Evolutionary conservation across 2,888 invertebrate genomes (phyloP).

Genomic region (Spodoptera picta): DNA sequence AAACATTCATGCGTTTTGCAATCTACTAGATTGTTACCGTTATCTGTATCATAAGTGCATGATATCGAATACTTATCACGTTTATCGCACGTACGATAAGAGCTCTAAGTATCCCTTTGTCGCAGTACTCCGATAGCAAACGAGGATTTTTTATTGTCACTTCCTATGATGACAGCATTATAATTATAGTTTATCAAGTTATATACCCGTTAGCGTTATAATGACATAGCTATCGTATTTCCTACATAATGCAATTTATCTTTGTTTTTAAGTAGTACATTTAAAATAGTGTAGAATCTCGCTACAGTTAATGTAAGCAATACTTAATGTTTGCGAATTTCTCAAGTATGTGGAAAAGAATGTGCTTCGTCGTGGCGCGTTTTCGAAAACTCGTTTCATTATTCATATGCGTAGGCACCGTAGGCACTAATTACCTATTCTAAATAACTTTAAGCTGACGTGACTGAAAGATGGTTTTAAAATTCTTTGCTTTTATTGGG

Average conservation of each 20-base stretch:
- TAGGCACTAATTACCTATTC: constrained; percentile 1
- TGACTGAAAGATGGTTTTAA: background rate
- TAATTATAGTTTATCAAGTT: constrained; percentile 50
- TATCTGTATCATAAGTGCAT: constrained; percentile 56
- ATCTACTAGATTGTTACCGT: constrained; percentile 56
- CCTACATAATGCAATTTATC: constrained; percentile 28
- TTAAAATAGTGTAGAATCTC: constrained; percentile 18
- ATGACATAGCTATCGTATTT: constrained; percentile 47
- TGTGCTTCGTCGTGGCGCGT: constrained; percentile 17
- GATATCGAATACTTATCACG: constrained; percentile 46
- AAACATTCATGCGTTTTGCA: constrained; percentile 59
- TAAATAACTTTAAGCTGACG: background rate
- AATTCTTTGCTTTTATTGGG: constrained; percentile 5
- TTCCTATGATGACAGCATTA: constrained; percentile 49
- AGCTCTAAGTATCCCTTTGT: constrained; percentile 49
- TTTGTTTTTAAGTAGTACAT: constrained; percentile 14
- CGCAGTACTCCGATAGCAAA: constrained; percentile 49
- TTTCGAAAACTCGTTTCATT: constrained; percentile 17
- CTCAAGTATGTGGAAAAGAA: constrained; percentile 9
- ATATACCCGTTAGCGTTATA: constrained; percentile 54
- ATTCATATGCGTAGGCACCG: constrained; percentile 4
- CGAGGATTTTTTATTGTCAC: constrained; percentile 40
- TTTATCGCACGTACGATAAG: constrained; percentile 52
- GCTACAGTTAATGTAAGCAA: constrained; percentile 4
- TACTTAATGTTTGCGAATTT: constrained; percentile 18